A percentile compares a stretch with the other conserved stretches of the same genome.
Evolutionary conservation across 2,113 vertebrate species (phyloP).

Genomic region (Protobothrops mucrosquamatus): DNA sequence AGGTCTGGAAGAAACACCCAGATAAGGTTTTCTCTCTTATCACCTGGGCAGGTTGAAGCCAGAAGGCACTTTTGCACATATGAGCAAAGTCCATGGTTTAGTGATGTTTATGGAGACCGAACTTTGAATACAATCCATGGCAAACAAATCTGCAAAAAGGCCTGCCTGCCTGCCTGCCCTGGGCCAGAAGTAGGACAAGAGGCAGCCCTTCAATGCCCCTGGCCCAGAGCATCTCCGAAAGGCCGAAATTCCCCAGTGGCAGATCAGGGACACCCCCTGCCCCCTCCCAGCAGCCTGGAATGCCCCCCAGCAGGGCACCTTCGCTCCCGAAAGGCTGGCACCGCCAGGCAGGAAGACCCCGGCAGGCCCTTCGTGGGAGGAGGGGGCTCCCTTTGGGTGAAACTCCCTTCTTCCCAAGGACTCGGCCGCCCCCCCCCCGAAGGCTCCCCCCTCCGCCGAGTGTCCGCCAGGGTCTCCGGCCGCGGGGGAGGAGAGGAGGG

Average conservation of each 20-base stretch:
- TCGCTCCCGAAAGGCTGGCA: neutral
- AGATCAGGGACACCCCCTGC: too few relatives aligned
- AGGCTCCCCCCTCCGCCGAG: neutral
- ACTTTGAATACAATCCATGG: neutral
- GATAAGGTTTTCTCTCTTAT: neutral
- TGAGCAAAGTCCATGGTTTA: neutral
- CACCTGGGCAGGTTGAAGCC: neutral
- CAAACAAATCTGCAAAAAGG: neutral
- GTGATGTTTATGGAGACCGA: neutral
- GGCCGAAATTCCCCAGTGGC: too few relatives aligned
- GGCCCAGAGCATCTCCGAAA: neutral
- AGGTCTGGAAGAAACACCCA: neutral
- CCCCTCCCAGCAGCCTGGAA: neutral
- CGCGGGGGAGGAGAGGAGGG: neutral
- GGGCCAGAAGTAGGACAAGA: neutral
- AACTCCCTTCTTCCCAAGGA: neutral
- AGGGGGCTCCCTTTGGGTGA: neutral
- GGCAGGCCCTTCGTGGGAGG: neutral
- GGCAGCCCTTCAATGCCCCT: neutral
- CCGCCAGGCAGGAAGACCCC: neutral
- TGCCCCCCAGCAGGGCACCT: neutral
- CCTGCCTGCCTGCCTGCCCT: neutral
- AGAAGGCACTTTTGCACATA: neutral
- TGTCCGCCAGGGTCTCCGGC: neutral
- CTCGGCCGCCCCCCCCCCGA: neutral